Conservation (phyloP, 2,797 vertebrate genomes). For the Myotis pilosus region DNA sequence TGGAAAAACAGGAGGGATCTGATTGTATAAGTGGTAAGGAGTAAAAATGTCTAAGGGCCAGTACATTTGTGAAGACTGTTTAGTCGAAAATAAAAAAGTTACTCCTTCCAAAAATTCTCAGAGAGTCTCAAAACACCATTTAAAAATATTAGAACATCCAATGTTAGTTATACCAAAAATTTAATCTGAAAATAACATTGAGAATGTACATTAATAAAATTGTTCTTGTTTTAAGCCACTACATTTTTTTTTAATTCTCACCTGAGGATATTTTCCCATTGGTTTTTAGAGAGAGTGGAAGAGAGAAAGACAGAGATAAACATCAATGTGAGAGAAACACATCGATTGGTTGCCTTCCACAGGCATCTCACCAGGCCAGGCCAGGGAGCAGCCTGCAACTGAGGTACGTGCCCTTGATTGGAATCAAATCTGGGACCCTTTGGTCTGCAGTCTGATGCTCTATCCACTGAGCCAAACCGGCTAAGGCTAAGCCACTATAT, state of each 20-base stretch:
- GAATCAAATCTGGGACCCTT: too few species aligned
- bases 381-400: too few species aligned
- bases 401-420: too few species aligned
- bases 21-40: not conserved
- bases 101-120: not conserved
- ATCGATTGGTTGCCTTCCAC: too few species aligned
- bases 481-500: not conserved
- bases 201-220: not conserved
- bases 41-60: not conserved
- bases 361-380: too few species aligned
- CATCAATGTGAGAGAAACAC: too few species aligned
- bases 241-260: too few species aligned
- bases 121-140: not conserved
- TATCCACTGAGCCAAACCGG: too few species aligned
- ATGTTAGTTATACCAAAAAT: not conserved
- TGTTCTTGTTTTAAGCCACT: not conserved
- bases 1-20: not conserved
- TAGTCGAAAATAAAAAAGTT: not conserved
- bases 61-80: not conserved
- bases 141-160: not conserved
- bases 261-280: too few species aligned
- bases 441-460: too few species aligned
- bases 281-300: too few species aligned
- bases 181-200: not conserved
- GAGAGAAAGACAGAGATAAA: too few species aligned